These are phyloP conservation scores for Cepaea nemoralis DNA, from an alignment of 1,140 invertebrate species.

Conservation along the genomic window DNA sequence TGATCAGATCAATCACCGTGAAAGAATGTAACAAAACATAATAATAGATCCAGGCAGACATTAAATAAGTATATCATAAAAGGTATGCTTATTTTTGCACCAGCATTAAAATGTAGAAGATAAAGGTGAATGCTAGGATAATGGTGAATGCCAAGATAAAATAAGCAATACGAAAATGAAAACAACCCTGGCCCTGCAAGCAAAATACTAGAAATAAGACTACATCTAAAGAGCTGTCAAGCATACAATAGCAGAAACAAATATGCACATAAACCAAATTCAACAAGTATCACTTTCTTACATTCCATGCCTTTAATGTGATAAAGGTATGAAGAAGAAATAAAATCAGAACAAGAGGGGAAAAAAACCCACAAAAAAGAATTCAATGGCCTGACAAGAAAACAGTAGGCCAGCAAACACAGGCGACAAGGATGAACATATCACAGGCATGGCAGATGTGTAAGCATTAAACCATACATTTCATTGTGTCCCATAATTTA, in stretches of 20 bases:
- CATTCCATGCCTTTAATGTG: background rate
- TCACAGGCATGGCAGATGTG: background rate
- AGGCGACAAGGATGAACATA: background rate
- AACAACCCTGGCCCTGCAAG: background rate
- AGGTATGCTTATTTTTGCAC: too few species aligned
- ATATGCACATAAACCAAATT: background rate
- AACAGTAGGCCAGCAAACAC: background rate
- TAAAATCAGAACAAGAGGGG: too few species aligned
- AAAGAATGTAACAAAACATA: too few species aligned
- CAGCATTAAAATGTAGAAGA: too few species aligned
- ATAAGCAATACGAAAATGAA: background rate
- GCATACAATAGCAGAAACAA: background rate
- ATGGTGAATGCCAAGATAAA: too few species aligned
- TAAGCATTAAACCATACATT: background rate
- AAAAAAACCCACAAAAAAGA: background rate
- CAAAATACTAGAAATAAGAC: background rate
- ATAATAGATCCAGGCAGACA: too few species aligned
- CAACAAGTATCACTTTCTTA: constrained; percentile 2
- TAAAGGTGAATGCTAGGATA: too few species aligned
- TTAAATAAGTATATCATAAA: too few species aligned
- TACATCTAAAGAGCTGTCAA: background rate
- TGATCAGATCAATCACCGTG: too few species aligned
- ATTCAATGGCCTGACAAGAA: background rate
- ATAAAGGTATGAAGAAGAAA: background rate
- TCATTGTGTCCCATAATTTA: too few species aligned